phyloP scores from a whole-genome alignment of 1,140 invertebrate genomes.

The Drosophila bocki region DNA sequence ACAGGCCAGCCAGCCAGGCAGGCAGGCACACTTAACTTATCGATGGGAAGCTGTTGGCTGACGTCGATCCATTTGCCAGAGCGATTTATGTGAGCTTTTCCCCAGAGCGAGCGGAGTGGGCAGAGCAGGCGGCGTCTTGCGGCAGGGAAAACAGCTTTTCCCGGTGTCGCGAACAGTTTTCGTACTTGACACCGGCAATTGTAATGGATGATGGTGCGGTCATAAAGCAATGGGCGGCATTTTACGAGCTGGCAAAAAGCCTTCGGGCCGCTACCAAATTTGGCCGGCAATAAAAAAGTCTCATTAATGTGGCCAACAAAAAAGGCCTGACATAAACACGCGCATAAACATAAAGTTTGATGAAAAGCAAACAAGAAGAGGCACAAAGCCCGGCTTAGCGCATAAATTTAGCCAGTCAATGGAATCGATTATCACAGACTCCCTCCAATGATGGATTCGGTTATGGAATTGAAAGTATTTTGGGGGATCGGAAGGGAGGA shows the following conservation, averaged over 20 bases:
- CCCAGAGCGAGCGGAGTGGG: not conserved
- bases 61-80: constrained; percentile 69
- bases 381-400: constrained; percentile 17
- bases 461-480: constrained; percentile 25
- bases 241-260: constrained; percentile 56
- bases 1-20: constrained; percentile 3
- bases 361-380: constrained; percentile 42
- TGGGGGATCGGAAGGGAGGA: not conserved
- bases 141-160: constrained; percentile 42
- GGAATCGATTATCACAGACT: constrained; percentile 40
- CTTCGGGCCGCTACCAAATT: constrained; percentile 44
- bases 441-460: constrained; percentile 29
- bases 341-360: constrained; percentile 64
- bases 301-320: constrained; percentile 59
- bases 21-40: constrained; percentile 45
- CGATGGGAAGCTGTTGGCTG: constrained; percentile 69
- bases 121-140: not conserved
- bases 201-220: constrained; percentile 22
- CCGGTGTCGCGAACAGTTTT: constrained; percentile 5
- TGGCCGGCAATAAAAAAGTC: constrained; percentile 51
- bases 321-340: constrained; percentile 55
- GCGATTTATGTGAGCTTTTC: constrained; percentile 56
- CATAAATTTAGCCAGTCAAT: constrained; percentile 51
- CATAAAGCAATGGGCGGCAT: constrained; percentile 49
- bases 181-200: constrained; percentile 33